Percentiles rank a stretch among this genome's conserved stretches.
These are phyloP conservation scores for Caenorhabditis briggsae DNA, from an alignment of 1,140 invertebrate species.

Conservation along the genomic window DNA sequence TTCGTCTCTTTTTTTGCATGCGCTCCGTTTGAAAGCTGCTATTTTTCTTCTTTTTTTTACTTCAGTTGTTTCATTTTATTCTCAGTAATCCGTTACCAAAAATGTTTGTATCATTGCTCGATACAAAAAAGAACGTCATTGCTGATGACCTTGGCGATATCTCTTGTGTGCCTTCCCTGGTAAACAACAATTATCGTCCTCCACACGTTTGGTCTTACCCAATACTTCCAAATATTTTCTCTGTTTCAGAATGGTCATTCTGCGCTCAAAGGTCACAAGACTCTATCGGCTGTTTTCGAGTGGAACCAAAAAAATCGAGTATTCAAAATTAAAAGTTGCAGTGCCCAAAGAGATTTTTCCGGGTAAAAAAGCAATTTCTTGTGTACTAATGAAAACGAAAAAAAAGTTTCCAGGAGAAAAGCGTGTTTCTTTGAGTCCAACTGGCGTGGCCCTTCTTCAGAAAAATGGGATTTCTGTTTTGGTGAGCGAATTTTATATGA, in stretches of 20 bases:
- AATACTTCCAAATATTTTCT: not conserved
- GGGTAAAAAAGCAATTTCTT: not conserved
- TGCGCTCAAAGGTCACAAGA: constrained; percentile 12
- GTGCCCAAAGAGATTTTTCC: constrained; percentile 42
- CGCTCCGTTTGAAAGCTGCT: not conserved
- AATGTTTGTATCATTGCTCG: not conserved
- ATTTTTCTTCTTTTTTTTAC: not conserved
- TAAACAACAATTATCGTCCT: constrained; percentile 18
- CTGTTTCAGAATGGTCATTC: not conserved
- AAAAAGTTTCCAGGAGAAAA: constrained; percentile 56
- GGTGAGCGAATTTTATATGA: not conserved
- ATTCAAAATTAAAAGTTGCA: constrained; percentile 44
- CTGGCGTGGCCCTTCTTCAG: constrained; percentile 29
- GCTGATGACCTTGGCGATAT: constrained; percentile 36
- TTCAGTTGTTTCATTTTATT: not conserved
- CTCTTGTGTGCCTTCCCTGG: not conserved
- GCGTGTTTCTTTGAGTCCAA: constrained; percentile 57
- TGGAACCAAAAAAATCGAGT: constrained; percentile 35
- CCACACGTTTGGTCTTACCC: not conserved
- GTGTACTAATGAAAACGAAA: not conserved
- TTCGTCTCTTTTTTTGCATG: constrained; percentile 20
- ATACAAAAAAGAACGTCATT: constrained; percentile 10
- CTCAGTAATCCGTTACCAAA: not conserved
- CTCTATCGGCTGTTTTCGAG: constrained; percentile 20
- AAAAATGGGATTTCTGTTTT: constrained; percentile 63